Base-by-base conservation (phyloP, 2,113 vertebrate species). In the Alces alces region DNA sequence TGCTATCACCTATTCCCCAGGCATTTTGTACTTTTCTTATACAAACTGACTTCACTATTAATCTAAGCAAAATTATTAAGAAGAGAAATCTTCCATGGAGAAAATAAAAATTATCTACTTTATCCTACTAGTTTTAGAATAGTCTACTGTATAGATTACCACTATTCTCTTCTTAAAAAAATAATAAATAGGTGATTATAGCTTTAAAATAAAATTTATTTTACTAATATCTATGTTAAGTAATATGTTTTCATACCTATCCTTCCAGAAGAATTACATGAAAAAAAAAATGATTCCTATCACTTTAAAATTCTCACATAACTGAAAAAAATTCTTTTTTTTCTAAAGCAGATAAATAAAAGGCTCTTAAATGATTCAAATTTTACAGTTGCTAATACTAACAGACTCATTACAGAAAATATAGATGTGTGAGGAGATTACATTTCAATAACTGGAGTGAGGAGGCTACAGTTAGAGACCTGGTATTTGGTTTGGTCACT, bases 11-110 rank as follows among this genome's bases (percentile, higher is more conserved):
- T n/a, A 33, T 45, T 95, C 54, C 85, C n/a, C 11, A 90, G n/a
- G 61, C 28, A 86, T 94, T 93, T 90, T 87, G 43, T 3, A 79
- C 33, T 79, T 82, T 45, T 70, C 36, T 8, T 76, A 27, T 78
- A 96, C 36, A 97, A 96, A 70, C 27, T 84, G 39, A 92, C 92
- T 82, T 95, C 61, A 95, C 83, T 82, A 70, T 79, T 95, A 85
- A 90, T 57, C 27, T 19, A 82, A 54, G 55, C 19, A 92, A 94
- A 61, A 91, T 39, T 60, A 82, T 58, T 91, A 57, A 70, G 36
- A 86, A 85, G 52, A 82, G 7, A 92, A 93, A 92, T 94, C 7
- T 79, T 89, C 76, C 30, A 45, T 23, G 28, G n/a, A 55, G 79
- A 92, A 96, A 94, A 94, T 28, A 92, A 94, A 89, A 89, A 54